phyloP scores from a whole-genome alignment of 2,113 vertebrate species.

The Chloroceryle aenea region DNA sequence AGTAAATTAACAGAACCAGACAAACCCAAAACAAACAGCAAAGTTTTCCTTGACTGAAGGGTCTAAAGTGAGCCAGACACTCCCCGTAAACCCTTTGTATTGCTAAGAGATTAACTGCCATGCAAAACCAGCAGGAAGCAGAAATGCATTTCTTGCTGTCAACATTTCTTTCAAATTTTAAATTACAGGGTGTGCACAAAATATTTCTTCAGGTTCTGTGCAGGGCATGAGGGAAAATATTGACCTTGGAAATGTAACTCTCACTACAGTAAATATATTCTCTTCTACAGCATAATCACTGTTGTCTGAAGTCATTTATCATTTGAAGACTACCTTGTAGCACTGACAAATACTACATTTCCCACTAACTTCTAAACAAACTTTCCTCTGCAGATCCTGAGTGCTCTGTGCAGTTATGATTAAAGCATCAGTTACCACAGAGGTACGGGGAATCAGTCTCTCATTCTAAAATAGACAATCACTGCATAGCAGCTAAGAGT shows the following conservation, averaged over 20 bases:
- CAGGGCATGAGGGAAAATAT: conserved; percentile 7
- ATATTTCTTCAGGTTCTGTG: conserved; percentile 12
- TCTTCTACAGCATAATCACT: not conserved
- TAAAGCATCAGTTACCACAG: not conserved
- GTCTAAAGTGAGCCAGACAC: not conserved
- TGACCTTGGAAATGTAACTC: not conserved
- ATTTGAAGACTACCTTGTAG: not conserved
- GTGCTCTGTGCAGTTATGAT: not conserved
- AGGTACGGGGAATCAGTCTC: not conserved
- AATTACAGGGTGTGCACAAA: conserved; percentile 5
- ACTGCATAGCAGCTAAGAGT: not conserved
- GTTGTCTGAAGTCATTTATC: not conserved
- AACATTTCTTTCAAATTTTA: conserved; percentile 37
- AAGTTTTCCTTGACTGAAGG: not conserved
- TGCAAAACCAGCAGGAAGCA: not conserved
- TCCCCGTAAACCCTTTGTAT: not conserved
- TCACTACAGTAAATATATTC: not conserved
- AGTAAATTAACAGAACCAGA: not conserved
- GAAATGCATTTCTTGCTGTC: conserved; percentile 2
- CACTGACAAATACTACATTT: not conserved
- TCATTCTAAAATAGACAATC: not conserved
- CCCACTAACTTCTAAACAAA: not conserved
- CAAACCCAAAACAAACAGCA: not conserved
- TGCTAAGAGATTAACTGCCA: not conserved
- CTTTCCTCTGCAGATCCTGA: not conserved